Percentiles rank a stretch among this genome's conserved stretches.
phyloP scores from a whole-genome alignment of 2,888 invertebrate genomes.

The Amblyjoppa fuscipennis region DNA sequence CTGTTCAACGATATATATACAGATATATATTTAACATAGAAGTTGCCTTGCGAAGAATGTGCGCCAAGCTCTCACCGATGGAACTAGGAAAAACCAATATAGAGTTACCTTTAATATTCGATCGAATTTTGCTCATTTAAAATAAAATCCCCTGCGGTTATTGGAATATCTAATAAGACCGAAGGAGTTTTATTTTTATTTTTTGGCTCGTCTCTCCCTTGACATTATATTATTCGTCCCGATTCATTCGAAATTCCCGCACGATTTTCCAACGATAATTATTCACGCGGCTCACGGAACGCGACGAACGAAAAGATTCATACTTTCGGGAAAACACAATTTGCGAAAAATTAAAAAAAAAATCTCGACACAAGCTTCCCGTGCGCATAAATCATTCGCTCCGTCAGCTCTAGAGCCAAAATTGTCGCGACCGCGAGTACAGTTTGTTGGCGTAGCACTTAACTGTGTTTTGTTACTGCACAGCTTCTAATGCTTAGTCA shows the following conservation, averaged over 20 bases:
- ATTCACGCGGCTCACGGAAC: slow-evolving; percentile 17
- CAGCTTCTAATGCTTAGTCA: slow-evolving; percentile 42
- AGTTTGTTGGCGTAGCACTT: slow-evolving; percentile 51
- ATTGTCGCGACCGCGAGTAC: slow-evolving; percentile 24
- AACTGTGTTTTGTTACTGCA: slow-evolving; percentile 54
- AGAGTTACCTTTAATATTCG: slow-evolving; percentile 57
- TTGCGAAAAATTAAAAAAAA: slow-evolving; percentile 21
- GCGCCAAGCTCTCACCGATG: slow-evolving; percentile 1
- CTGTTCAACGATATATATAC: neutral
- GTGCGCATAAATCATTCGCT: slow-evolving; percentile 39
- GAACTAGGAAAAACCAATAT: slow-evolving; percentile 51
- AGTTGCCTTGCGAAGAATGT: slow-evolving; percentile 22
- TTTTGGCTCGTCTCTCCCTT: neutral
- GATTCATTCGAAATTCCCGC: neutral
- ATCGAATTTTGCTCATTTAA: slow-evolving; percentile 63
- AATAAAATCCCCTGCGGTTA: slow-evolving; percentile 63
- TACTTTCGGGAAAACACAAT: neutral
- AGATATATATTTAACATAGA: no score
- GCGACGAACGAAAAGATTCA: neutral
- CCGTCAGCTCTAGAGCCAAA: slow-evolving; percentile 31
- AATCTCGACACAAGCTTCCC: slow-evolving; percentile 36
- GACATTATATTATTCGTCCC: neutral
- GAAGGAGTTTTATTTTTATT: slow-evolving; percentile 9
- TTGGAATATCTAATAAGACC: slow-evolving; percentile 61
- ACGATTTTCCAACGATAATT: slow-evolving; percentile 48